Evolutionary conservation across 2,113 vertebrate species (phyloP).

Genomic region (Lepus timidus): DNA sequence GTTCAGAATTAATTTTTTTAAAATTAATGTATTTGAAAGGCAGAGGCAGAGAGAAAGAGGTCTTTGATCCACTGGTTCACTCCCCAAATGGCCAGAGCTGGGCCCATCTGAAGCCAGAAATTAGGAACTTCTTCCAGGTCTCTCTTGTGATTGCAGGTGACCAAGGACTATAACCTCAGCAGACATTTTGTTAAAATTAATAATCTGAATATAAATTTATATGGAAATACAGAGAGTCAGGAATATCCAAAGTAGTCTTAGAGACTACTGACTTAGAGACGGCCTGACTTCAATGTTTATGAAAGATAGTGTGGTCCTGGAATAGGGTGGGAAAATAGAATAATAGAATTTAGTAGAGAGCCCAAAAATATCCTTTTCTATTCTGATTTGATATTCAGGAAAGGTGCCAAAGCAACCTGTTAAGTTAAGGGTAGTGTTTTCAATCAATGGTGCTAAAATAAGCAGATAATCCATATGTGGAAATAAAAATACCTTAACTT

Average conservation of each 20-base stretch:
- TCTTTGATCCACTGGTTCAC: no score
- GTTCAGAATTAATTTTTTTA: not conserved
- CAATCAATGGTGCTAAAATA: not conserved
- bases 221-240: not conserved
- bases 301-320: not conserved
- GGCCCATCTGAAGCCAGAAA: no score
- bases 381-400: not conserved
- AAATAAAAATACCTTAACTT: not conserved
- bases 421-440: conserved; percentile 30
- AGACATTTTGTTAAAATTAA: conserved; percentile 28
- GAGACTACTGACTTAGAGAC: not conserved
- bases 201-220: not conserved
- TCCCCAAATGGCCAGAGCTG: no score
- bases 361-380: not conserved
- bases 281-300: not conserved
- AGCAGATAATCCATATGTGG: not conserved
- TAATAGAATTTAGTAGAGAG: not conserved
- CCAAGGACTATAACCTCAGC: not conserved
- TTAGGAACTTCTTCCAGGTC: no score
- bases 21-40: no score
- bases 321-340: not conserved
- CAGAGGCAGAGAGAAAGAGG: no score
- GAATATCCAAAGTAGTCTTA: not conserved
- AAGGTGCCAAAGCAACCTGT: not conserved
- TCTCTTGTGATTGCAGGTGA: no score